These are phyloP conservation scores for Odontocerum albicorne DNA, from an alignment of 2,888 invertebrate genomes.

Conservation along the genomic window DNA sequence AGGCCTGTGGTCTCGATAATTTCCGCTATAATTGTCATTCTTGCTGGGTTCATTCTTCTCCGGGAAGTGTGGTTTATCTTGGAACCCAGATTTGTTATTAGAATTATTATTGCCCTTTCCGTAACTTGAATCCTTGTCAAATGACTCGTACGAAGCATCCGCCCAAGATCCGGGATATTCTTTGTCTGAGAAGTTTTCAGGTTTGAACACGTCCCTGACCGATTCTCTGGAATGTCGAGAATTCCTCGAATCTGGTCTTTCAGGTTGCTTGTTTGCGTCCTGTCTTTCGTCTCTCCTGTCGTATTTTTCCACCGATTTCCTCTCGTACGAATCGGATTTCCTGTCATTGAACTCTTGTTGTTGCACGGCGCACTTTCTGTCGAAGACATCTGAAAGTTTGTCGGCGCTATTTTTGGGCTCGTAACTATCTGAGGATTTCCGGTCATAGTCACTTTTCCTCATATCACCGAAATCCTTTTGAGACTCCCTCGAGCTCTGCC, in stretches of 20 bases:
- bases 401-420: conserved; percentile 52
- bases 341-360: conserved; percentile 33
- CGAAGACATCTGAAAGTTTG: conserved; percentile 55
- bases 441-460: conserved; percentile 54
- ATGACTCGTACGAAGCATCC: conserved; percentile 49
- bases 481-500: conserved; percentile 55
- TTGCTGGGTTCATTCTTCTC: conserved; percentile 45
- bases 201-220: conserved; percentile 46
- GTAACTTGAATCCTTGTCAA: conserved; percentile 34
- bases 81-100: conserved; percentile 31
- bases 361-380: conserved; percentile 42
- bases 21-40: conserved; percentile 44
- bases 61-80: conserved; percentile 44
- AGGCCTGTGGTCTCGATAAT: conserved; percentile 50
- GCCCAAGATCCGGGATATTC: conserved; percentile 54
- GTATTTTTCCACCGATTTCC: conserved; percentile 33
- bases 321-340: conserved; percentile 31
- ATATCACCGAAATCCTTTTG: conserved; percentile 56
- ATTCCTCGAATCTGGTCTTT: conserved; percentile 52
- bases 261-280: conserved; percentile 46
- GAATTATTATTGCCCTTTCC: conserved; percentile 34
- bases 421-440: conserved; percentile 47
- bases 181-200: conserved; percentile 55
- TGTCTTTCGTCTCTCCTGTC: conserved; percentile 37
- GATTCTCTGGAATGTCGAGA: conserved; percentile 56